A percentile compares a stretch with the other conserved stretches of the same genome.
phyloP scores from a whole-genome alignment of 2,797 vertebrate genomes.

The Coendou prehensilis region DNA sequence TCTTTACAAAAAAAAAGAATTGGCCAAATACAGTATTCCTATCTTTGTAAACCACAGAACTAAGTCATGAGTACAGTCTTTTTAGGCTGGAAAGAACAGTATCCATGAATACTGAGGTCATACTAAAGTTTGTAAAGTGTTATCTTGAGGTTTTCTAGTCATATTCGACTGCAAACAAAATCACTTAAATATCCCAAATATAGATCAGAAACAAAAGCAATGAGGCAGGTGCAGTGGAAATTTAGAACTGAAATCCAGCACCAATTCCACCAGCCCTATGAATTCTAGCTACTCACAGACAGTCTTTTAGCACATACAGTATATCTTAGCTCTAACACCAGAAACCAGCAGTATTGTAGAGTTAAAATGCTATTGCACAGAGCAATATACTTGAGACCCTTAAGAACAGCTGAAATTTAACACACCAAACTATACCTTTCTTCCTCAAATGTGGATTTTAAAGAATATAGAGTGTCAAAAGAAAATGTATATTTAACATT shows the following conservation, averaged over 20 bases:
- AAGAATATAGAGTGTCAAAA: not conserved
- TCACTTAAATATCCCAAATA: not conserved
- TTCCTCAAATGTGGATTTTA: not conserved
- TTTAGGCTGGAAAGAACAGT: not conserved
- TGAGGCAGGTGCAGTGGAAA: not conserved
- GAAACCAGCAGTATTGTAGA: not conserved
- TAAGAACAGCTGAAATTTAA: not conserved
- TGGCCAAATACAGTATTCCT: not conserved
- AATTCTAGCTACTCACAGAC: not conserved
- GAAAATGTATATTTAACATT: not conserved
- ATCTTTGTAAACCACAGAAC: constrained; percentile 4
- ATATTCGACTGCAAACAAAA: not conserved
- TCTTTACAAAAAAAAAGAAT: not conserved
- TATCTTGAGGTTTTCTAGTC: not conserved
- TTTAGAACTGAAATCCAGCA: not conserved
- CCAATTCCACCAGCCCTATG: too few species aligned
- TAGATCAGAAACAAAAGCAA: not conserved
- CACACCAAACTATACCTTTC: not conserved
- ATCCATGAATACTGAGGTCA: not conserved
- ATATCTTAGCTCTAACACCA: not conserved
- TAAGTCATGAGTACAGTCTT: not conserved
- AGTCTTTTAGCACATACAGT: not conserved
- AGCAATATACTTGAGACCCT: not conserved
- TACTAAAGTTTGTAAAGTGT: not conserved
- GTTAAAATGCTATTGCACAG: not conserved